Percentiles rank a stretch among this genome's conserved stretches.
phyloP scores from a whole-genome alignment of 1,140 invertebrate species.

The Orchestia grillus region DNA sequence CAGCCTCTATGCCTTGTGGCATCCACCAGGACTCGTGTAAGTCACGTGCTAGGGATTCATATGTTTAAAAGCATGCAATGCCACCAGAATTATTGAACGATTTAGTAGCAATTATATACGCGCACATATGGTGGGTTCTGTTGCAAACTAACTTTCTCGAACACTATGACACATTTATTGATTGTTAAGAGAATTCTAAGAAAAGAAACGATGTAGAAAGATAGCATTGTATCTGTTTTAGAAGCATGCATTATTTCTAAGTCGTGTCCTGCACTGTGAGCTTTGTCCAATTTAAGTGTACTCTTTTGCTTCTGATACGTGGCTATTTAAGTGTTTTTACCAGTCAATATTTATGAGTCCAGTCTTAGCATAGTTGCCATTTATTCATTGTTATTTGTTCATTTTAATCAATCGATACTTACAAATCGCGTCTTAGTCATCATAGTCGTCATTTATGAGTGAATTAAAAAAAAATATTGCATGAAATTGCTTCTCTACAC shows the following conservation, averaged over 20 bases:
- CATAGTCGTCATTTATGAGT: not conserved
- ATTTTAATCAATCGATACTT: not conserved
- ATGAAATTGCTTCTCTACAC: not conserved
- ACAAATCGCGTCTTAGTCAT: not conserved
- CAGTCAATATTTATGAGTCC: not conserved
- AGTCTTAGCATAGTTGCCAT: not conserved
- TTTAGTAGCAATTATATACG: not conserved
- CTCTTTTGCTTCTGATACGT: not conserved
- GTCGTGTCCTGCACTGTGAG: not conserved
- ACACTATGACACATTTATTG: not conserved
- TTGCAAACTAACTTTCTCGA: not conserved
- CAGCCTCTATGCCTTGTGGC: not conserved
- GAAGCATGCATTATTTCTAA: not conserved
- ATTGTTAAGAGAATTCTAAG: not conserved
- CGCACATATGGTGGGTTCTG: not conserved
- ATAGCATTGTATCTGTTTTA: not conserved
- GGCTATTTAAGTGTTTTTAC: not conserved
- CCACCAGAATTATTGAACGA: not conserved
- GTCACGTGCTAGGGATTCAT: not conserved
- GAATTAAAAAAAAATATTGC: not conserved
- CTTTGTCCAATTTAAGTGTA: not conserved
- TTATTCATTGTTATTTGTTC: no score
- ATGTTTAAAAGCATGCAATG: not conserved
- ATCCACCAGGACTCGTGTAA: not conserved
- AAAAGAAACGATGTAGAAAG: not conserved